These are phyloP conservation scores for Brachionichthys hirsutus DNA, from an alignment of 2,113 vertebrate genomes.

Conservation along the genomic window DNA sequence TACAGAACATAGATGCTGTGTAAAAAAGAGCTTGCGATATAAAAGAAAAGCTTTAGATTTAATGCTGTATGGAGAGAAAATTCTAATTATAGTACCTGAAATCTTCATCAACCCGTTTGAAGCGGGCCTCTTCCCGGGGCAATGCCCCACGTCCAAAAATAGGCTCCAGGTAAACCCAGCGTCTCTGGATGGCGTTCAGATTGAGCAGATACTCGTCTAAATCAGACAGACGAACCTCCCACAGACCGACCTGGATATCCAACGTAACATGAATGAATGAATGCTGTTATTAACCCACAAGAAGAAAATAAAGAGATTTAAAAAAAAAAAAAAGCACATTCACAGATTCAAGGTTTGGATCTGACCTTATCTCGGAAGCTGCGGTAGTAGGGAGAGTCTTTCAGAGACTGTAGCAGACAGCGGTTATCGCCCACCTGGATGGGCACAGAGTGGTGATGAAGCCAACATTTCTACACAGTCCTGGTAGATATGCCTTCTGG, in stretches of 20 bases:
- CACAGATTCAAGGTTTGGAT: constrained; percentile 12
- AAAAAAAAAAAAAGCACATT: not conserved
- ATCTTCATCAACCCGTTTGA: constrained; percentile 92
- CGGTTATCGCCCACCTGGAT: constrained; percentile 93
- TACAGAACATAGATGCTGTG: too few species aligned
- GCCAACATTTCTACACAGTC: not conserved
- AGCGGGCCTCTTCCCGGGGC: constrained; percentile 90
- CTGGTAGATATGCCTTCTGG: constrained; percentile 13
- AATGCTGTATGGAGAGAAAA: not conserved
- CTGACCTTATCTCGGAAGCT: constrained; percentile 94
- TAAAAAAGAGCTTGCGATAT: too few species aligned
- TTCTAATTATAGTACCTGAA: constrained; percentile 81
- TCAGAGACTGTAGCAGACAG: constrained; percentile 96
- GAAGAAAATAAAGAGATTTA: not conserved
- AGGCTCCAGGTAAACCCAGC: constrained; percentile 98
- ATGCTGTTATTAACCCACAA: too few species aligned
- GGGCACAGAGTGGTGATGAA: constrained; percentile 28
- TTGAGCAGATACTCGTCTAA: constrained; percentile 92
- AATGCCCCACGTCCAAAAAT: constrained; percentile 95
- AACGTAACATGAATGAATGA: not conserved
- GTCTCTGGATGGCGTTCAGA: constrained; percentile 96
- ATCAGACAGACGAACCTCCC: constrained; percentile 92
- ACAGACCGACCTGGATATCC: constrained; percentile 77
- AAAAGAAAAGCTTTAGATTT: not conserved
- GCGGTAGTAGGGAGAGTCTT: constrained; percentile 93